Evolutionary conservation across 2,797 vertebrate genomes (phyloP).

Genomic region (Eulemur albifrons): DNA sequence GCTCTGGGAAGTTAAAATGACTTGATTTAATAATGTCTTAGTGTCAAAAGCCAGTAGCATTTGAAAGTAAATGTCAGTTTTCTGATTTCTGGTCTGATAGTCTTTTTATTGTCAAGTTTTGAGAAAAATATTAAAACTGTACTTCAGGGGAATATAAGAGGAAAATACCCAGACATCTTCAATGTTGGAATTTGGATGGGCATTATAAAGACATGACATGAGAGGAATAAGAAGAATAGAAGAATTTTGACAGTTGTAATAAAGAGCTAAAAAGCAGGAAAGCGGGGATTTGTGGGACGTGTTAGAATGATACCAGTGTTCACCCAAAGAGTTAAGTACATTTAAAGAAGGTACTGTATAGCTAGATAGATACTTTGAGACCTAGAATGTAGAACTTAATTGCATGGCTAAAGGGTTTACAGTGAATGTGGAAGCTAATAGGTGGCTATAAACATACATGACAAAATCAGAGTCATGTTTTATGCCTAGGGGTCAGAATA

Average conservation of each 20-base stretch:
- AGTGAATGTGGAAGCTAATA: not conserved
- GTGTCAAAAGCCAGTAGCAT: not conserved
- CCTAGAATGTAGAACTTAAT: not conserved
- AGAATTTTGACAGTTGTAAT: not conserved
- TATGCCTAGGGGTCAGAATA: not conserved
- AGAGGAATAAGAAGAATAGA: not conserved
- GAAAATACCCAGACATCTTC: not conserved
- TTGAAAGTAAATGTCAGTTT: not conserved
- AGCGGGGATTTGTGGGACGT: not conserved
- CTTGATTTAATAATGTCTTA: not conserved
- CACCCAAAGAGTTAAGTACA: not conserved
- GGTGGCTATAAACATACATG: not conserved
- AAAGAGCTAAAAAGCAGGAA: not conserved
- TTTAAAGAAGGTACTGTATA: not conserved
- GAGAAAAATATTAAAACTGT: not conserved
- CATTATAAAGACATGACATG: not conserved
- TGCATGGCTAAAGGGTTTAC: not conserved
- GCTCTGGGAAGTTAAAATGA: not conserved
- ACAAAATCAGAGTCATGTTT: not conserved
- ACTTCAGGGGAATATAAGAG: not conserved
- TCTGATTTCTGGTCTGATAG: not conserved
- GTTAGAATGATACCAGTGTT: not conserved
- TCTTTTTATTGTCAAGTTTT: not conserved
- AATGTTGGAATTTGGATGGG: not conserved
- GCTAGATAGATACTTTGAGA: not conserved